Evolutionary conservation across 53 echinoderm and acorn worm genomes (phyloP).

Genomic region (Arbacia lixula): DNA sequence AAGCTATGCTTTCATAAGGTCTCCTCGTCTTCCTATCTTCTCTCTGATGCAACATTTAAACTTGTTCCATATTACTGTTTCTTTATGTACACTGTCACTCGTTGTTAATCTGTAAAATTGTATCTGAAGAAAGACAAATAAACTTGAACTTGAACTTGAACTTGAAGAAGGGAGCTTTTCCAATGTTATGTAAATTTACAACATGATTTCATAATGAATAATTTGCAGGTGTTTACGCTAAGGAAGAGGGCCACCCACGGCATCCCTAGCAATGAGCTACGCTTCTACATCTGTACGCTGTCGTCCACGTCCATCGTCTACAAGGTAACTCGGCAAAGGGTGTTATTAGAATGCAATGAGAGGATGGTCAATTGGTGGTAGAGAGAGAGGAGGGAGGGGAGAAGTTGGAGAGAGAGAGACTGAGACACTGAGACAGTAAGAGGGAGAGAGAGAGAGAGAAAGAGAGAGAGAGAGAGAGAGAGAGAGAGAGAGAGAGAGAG

Average conservation of each 20-base stretch:
- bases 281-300: slow-evolving; percentile 79
- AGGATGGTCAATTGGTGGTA: neutral
- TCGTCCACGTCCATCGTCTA: slow-evolving; percentile 82
- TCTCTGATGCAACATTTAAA: no score
- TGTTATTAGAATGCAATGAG: neutral
- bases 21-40: no score
- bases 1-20: no score
- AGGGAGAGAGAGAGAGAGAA: neutral
- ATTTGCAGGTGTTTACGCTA: slow-evolving; percentile 75
- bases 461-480: neutral
- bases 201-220: neutral
- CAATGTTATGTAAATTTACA: no score
- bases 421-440: neutral
- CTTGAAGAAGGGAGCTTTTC: no score
- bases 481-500: neutral
- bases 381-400: neutral
- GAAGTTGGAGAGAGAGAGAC: neutral
- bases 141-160: no score
- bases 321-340: slow-evolving; percentile 73
- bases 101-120: no score
- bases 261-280: slow-evolving; percentile 68
- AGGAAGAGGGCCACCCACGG: slow-evolving; percentile 82
- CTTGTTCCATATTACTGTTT: no score
- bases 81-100: no score
- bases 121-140: no score